Evolutionary conservation across 2,888 invertebrate species (phyloP), one percentile per base, ranked within the genome.

Genomic region (Hermaeophaga mercurialis): DNA sequence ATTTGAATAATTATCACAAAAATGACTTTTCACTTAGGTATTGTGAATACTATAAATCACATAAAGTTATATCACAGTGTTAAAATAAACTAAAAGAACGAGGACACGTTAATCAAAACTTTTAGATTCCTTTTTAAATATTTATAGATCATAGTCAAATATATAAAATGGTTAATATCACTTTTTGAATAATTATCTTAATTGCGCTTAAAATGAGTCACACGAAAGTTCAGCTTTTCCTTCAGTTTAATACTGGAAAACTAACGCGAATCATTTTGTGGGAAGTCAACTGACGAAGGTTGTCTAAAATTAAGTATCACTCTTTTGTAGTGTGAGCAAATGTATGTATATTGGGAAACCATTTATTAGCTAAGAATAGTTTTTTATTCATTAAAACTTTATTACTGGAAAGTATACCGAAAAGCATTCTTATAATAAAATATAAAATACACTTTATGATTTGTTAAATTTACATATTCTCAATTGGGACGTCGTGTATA

Each of bases 241-340:
- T 39, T 38, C 24, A 48, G 18, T 17, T 39, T 39, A 9, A 48
- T 39, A 38, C 52, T 52, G 43, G 36, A 52, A 34, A 52, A 24
- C 6, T 7, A 28, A 5, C 7, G 14, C 14, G 38, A 34, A 46
- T 41, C 41, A 19, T 31, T 41, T 34, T 31, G 39, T 12, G 11
- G 34, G 31, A 24, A 26, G 38, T 17, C 38, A 12, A 48, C 19
- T 26, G 44, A 56, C 55, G 59, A 52, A 17, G 31, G 44, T 38
- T 11, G 48, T 50, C 55, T 55, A 56, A 55, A 55, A 50, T 59
- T 55, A 56, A 56, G 11, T 46, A 59, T 59, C 59, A 59, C 55
- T 44, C 59, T 11, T 19, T n/a, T 26, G 12, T 26, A 14, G 52
- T 43, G 33, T 52, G 52, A 11, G 24, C 52, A 14, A 15, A n/a